These are phyloP conservation scores for Oreamnos americanus DNA, from an alignment of 2,113 vertebrate genomes.

Conservation along the genomic window DNA sequence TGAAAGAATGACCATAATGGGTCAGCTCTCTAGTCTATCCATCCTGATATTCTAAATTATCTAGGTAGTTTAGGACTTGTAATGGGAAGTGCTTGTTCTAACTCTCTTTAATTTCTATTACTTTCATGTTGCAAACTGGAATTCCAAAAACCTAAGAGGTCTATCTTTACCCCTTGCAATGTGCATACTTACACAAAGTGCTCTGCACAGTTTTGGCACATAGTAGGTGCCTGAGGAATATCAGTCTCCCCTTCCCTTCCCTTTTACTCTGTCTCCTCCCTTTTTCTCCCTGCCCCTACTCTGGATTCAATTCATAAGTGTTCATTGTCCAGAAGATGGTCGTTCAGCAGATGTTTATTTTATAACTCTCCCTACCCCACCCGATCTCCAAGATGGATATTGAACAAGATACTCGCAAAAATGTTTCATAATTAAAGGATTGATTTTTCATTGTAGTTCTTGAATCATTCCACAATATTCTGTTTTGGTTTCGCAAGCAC, in stretches of 20 bases:
- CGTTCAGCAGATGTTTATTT: background rate
- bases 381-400: background rate
- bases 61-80: background rate
- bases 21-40: background rate
- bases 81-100: background rate
- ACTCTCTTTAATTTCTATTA: background rate
- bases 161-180: background rate
- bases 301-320: background rate
- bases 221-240: background rate
- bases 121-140: background rate
- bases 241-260: background rate
- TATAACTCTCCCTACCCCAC: background rate
- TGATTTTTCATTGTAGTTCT: background rate
- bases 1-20: background rate
- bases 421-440: background rate
- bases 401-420: background rate
- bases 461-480: background rate
- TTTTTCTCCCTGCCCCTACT: background rate
- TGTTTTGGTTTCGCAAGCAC: background rate
- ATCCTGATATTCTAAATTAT: background rate
- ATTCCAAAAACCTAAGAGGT: background rate
- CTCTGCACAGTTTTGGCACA: no score
- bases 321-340: background rate
- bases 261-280: background rate
- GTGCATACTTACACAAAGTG: background rate